Evolutionary conservation across 2,797 vertebrate species (phyloP).

Genomic region (Glossophaga mutica): DNA sequence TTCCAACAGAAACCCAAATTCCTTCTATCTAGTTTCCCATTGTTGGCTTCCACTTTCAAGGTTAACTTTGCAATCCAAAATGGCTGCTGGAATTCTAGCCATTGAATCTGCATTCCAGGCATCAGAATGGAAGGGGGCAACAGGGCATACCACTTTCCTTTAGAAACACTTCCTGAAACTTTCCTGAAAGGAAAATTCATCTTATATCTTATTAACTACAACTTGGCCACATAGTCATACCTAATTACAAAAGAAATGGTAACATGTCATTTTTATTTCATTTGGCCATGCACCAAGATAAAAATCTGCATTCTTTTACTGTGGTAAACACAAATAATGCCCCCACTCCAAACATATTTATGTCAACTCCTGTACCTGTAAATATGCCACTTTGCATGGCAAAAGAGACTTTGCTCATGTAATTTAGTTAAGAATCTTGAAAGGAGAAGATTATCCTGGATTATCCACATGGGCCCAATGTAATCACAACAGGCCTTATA

Average conservation of each 20-base stretch:
- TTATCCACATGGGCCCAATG: background rate
- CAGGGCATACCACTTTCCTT: background rate
- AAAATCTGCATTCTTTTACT: background rate
- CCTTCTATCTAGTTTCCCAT: background rate
- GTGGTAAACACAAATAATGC: background rate
- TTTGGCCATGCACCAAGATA: background rate
- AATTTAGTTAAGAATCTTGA: background rate
- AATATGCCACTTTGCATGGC: background rate
- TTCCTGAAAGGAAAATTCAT: background rate
- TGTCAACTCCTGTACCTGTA: background rate
- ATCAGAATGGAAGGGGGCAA: background rate
- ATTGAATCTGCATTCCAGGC: background rate
- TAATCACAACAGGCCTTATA: background rate
- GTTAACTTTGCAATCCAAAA: background rate
- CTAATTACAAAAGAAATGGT: background rate
- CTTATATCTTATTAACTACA: background rate
- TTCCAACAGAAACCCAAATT: background rate
- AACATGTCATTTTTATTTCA: background rate
- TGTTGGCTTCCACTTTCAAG: background rate
- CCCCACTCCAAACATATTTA: background rate
- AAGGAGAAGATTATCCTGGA: background rate
- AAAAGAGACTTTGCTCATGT: background rate
- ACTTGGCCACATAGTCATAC: background rate
- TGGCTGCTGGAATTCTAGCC: background rate
- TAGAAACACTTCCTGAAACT: background rate